Percentiles rank a stretch among this genome's conserved stretches.
Evolutionary conservation across 23 tunicate species (phyloP).

Genomic region (Styela clava): DNA sequence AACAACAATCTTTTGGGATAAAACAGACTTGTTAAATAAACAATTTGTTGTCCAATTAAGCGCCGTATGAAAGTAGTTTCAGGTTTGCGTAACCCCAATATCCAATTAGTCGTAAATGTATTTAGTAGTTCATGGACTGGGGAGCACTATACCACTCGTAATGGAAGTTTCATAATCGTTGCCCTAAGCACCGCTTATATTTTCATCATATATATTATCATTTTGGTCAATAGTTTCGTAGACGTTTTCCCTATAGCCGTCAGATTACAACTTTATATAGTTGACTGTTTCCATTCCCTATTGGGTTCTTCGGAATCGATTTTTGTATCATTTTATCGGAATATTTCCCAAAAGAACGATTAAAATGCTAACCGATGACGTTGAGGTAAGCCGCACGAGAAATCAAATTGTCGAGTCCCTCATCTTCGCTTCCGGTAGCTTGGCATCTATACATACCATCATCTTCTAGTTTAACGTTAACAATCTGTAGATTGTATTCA

Average conservation of each 20-base stretch:
- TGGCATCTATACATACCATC: slow-evolving; percentile 70
- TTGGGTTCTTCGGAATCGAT: not conserved
- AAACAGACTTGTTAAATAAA: too few relatives aligned
- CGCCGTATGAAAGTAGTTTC: too few relatives aligned
- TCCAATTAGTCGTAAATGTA: too few relatives aligned
- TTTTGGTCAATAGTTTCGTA: not conserved
- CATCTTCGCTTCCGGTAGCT: slow-evolving; percentile 6
- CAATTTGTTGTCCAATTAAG: too few relatives aligned
- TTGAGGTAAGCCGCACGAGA: slow-evolving; percentile 61
- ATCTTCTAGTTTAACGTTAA: slow-evolving; percentile 41
- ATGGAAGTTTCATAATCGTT: too few relatives aligned
- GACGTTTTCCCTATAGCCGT: not conserved
- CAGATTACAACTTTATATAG: not conserved
- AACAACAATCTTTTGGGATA: too few relatives aligned
- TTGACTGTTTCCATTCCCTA: not conserved
- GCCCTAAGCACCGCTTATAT: too few relatives aligned
- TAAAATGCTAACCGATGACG: slow-evolving; percentile 39
- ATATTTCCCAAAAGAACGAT: not conserved
- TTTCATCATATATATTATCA: too few relatives aligned
- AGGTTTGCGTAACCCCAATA: too few relatives aligned
- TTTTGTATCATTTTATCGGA: not conserved
- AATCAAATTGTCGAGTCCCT: not conserved
- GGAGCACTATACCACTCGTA: too few relatives aligned
- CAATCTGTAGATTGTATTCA: slow-evolving; percentile 45
- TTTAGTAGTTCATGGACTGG: too few relatives aligned